Base-by-base conservation (phyloP, 2,888 invertebrate genomes). In the Lomographa bimaculata region DNA sequence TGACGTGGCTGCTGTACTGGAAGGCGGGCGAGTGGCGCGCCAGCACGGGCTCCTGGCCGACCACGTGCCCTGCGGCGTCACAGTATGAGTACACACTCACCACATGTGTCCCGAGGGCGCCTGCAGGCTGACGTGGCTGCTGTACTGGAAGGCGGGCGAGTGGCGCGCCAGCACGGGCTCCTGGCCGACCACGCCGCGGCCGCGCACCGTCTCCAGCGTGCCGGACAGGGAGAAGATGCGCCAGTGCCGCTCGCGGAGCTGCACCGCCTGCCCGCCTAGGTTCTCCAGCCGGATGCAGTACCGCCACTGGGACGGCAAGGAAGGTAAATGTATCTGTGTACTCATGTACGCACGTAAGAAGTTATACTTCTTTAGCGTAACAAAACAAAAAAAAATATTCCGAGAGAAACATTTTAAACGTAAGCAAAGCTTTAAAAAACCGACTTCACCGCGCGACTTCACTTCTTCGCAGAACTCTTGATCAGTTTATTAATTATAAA, bases 61-160 rank as follows among this genome's bases (percentile, higher is more conserved):
- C 98, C 29, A 99, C 98, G 21, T 91, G 0, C 98, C 14, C 14
- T 14, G 14, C 14, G 14, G 14, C 14, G 2, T 14, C 3, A 14
- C 4, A 14, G 14, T 14, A 4, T 3, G 14, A 14, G 14, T 14
- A 4, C 4, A 4, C 27, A 24, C 26, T 16, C 3, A 97, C 98
- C 98, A 98, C 97, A 98, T 97, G 71, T 99, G 98, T 4, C 99
- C 99, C 72, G 97, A 97, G 20, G 98, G 97, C 38, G 98, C 97
- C 89, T 98, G 98, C 55, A 99, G 90, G 60, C 97, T 97, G 34
- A 99, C 98, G 81, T 98, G 98, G 78, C 97, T 98, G 78, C 97
- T 97, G 82, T 99, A 99, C 86, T 99, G 99, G 89, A 98, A 99
- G 62, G 98, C 98, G 42, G 98, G 98, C 59, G 96, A 90, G 46